Evolutionary conservation across 1,140 invertebrate genomes (phyloP).

Genomic region (Penaeus indicus): DNA sequence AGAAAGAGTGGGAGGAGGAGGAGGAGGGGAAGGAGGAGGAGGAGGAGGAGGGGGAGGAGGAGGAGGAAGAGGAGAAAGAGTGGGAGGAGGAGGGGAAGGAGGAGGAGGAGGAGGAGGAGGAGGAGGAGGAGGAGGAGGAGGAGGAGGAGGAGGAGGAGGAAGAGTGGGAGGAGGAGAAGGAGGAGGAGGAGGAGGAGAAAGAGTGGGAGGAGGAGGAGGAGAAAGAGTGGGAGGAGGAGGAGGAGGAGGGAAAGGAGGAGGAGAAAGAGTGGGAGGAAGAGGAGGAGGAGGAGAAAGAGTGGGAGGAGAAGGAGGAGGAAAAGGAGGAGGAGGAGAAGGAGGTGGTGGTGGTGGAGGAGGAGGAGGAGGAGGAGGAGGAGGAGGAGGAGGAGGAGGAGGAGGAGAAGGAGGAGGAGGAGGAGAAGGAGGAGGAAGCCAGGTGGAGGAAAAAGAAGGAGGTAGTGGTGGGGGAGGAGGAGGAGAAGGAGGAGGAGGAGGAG

Average conservation of each 20-base stretch:
- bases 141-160: slow-evolving; percentile 1
- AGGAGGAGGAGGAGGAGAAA: too few species aligned
- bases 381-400: not conserved
- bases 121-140: not conserved
- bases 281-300: not conserved
- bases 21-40: too few species aligned
- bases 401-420: not conserved
- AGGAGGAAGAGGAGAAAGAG: not conserved
- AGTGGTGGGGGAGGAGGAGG: not conserved
- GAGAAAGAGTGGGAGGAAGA: not conserved
- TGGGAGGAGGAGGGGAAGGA: not conserved
- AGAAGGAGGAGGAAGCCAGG: not conserved
- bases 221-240: too few species aligned
- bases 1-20: not conserved
- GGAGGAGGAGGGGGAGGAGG: too few species aligned
- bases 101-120: not conserved
- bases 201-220: too few species aligned
- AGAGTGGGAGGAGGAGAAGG: not conserved
- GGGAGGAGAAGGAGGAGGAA: not conserved
- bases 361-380: not conserved
- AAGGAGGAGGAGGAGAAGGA: not conserved
- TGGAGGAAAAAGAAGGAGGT: not conserved
- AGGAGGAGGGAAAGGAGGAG: not conserved
- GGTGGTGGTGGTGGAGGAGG: not conserved
- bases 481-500: not conserved